Evolutionary conservation across 2,888 invertebrate genomes (phyloP).

Genomic region (Ornithoptera priamus): DNA sequence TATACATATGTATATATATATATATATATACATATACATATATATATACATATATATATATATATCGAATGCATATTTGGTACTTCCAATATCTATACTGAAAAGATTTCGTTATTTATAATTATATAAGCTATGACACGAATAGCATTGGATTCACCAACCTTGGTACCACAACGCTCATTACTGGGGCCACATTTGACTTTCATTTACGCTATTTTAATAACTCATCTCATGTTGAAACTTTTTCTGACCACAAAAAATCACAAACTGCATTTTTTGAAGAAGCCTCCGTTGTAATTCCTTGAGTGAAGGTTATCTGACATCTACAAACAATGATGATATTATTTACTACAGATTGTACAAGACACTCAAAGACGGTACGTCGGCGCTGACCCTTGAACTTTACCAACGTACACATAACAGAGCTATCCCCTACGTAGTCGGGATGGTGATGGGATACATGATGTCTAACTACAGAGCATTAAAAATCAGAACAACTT

Average conservation of each 20-base stretch:
- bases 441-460: slow-evolving; percentile 11
- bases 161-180: too few species aligned
- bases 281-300: background rate
- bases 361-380: background rate
- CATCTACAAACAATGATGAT: too few species aligned
- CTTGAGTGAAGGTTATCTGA: too few species aligned
- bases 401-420: slow-evolving; percentile 8
- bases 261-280: background rate
- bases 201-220: background rate
- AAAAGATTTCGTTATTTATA: too few species aligned
- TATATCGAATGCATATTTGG: too few species aligned
- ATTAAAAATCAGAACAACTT: background rate
- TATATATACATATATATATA: too few species aligned
- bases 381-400: too few species aligned
- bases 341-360: slow-evolving; percentile 6
- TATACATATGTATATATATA: too few species aligned
- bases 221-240: background rate
- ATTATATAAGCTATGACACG: too few species aligned
- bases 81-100: too few species aligned
- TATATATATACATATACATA: too few species aligned
- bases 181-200: background rate
- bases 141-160: too few species aligned
- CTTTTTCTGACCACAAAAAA: background rate
- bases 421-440: slow-evolving; percentile 13
- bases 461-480: slow-evolving; percentile 5